phyloP scores from a whole-genome alignment of 2,888 invertebrate species.

The Diabrotica balteata region DNA sequence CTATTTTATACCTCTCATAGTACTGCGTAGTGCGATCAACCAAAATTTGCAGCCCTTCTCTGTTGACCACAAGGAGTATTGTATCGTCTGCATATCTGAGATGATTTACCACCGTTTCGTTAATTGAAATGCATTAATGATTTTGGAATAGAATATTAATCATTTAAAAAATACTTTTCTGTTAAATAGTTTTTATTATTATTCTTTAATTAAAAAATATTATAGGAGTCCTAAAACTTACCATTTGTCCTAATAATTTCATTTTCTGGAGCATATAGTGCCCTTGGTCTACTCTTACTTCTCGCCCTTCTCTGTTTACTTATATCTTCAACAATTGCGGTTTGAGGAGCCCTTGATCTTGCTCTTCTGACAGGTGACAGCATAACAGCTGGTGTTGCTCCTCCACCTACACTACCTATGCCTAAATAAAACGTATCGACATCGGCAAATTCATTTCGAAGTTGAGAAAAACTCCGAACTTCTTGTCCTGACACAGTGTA shows the following conservation, averaged over 20 bases:
- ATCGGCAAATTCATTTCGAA: constrained; percentile 90
- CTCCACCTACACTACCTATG: constrained; percentile 60
- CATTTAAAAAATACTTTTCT: no score
- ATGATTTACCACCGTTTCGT: no score
- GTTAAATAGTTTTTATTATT: neutral
- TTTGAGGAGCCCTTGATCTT: constrained; percentile 67
- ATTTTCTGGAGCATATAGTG: constrained; percentile 82
- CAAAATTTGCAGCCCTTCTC: no score
- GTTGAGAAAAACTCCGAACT: constrained; percentile 92
- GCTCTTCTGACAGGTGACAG: constrained; percentile 73
- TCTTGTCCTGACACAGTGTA: constrained; percentile 92
- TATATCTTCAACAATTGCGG: constrained; percentile 64
- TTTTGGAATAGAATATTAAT: no score
- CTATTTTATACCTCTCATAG: no score
- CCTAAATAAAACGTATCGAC: constrained; percentile 90
- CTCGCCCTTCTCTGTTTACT: constrained; percentile 71
- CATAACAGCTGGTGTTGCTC: constrained; percentile 55
- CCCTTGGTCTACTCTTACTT: constrained; percentile 86
- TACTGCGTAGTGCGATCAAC: no score
- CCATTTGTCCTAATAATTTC: constrained; percentile 82
- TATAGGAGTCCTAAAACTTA: constrained; percentile 46
- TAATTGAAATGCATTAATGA: no score
- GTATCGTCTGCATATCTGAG: no score
- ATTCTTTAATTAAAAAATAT: neutral
- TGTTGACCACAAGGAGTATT: no score